These are phyloP conservation scores for Zoanthus sansibaricus DNA, from an alignment of 92 coral and sea anemone species.

Conservation along the genomic window DNA sequence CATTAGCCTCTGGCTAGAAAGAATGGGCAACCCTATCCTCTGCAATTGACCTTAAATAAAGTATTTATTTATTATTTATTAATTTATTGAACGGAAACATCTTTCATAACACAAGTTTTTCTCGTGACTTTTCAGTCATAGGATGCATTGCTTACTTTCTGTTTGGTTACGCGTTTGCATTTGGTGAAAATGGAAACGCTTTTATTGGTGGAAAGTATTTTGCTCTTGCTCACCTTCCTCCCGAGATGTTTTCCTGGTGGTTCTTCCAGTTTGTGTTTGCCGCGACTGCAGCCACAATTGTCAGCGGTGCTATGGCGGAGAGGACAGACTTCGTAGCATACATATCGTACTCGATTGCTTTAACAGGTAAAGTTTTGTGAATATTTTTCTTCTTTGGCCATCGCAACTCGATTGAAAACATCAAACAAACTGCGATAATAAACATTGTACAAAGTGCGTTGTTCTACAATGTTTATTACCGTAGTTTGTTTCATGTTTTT, in stretches of 20 bases:
- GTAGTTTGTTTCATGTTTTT: no score
- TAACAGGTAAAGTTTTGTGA: constrained; percentile 70
- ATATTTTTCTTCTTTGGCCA: no score
- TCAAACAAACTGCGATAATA: no score
- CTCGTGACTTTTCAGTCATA: constrained; percentile 57
- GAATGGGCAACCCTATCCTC: no score
- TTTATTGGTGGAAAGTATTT: constrained; percentile 81
- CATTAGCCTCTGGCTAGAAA: no score
- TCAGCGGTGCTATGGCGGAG: constrained; percentile 98
- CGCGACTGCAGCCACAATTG: constrained; percentile 96
- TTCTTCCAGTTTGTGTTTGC: constrained; percentile 97
- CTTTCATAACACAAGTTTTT: not conserved
- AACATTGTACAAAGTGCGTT: no score
- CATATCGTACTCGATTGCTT: constrained; percentile 75
- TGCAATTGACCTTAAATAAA: no score
- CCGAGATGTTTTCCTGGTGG: constrained; percentile 68
- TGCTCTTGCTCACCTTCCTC: constrained; percentile 69
- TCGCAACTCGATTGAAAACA: no score
- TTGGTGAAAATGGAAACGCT: constrained; percentile 69
- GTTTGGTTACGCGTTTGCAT: constrained; percentile 92
- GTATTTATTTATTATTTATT: no score
- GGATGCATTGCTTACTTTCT: constrained; percentile 89
- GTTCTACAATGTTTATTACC: no score
- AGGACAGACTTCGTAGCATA: constrained; percentile 93
- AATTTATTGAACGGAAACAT: no score